Conservation (phyloP, 2,888 invertebrate species). For the Acanthosoma haemorrhoidale region DNA sequence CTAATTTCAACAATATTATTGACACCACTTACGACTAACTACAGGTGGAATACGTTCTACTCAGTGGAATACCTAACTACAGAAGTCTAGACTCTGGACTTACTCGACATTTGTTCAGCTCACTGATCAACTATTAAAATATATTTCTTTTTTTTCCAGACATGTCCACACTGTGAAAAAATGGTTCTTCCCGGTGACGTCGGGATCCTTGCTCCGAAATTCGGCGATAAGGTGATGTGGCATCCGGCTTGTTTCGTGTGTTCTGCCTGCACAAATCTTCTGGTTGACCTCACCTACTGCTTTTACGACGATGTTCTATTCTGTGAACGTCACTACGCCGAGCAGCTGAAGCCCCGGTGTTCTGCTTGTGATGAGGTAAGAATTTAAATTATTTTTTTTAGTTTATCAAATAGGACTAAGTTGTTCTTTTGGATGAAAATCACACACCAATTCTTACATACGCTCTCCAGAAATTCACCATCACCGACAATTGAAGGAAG, state of each 20-base stretch:
- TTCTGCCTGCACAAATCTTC: conserved; percentile 78
- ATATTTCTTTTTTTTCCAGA: conserved; percentile 52
- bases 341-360: conserved; percentile 90
- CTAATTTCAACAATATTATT: too few relatives aligned
- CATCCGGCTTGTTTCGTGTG: conserved; percentile 93
- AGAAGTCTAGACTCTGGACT: too few relatives aligned
- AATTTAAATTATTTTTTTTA: background rate
- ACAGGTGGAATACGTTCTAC: too few relatives aligned
- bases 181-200: conserved; percentile 73
- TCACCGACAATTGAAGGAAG: too few relatives aligned
- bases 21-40: too few relatives aligned
- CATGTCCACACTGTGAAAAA: conserved; percentile 78
- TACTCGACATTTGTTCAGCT: too few relatives aligned
- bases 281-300: conserved; percentile 95
- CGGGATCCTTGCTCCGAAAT: conserved; percentile 77
- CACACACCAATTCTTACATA: too few relatives aligned
- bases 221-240: conserved; percentile 70
- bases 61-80: too few relatives aligned
- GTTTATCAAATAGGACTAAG: too few relatives aligned
- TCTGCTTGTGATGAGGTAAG: conserved; percentile 95
- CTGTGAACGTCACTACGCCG: conserved; percentile 95
- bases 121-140: too few relatives aligned
- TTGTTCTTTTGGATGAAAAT: too few relatives aligned
- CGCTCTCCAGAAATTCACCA: too few relatives aligned
- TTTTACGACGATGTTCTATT: conserved; percentile 79